Percentiles rank a stretch among this genome's conserved stretches.
phyloP scores from a whole-genome alignment of 2,113 vertebrate species.

The Cinclus mexicanus region DNA sequence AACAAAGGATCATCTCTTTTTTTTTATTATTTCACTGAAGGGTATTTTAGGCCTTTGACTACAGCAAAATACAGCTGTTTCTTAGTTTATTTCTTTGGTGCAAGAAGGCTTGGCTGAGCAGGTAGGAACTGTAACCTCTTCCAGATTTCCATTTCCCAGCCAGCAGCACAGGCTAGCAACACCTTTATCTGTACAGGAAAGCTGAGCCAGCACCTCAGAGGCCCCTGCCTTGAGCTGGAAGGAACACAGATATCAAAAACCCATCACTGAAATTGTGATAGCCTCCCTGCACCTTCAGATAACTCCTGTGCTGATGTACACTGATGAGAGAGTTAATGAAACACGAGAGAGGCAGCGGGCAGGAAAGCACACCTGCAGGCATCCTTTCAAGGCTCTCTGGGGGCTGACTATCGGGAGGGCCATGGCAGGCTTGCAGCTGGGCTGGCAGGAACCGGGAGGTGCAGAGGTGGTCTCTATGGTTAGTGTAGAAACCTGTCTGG shows the following conservation, averaged over 20 bases:
- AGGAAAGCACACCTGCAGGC: constrained; percentile 62
- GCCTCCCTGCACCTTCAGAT: constrained; percentile 15
- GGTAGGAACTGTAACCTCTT: neutral
- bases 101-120: neutral
- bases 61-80: neutral
- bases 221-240: neutral
- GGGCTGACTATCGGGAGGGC: neutral
- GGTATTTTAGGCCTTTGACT: neutral
- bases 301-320: neutral
- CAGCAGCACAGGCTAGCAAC: neutral
- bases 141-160: neutral
- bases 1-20: neutral
- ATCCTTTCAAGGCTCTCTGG: neutral
- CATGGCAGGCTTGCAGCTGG: constrained; percentile 1
- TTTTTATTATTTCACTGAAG: neutral
- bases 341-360: neutral
- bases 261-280: neutral
- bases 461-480: constrained; percentile 41
- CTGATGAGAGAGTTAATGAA: constrained; percentile 49
- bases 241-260: neutral
- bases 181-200: constrained; percentile 40
- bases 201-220: neutral
- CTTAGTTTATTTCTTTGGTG: neutral
- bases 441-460: constrained; percentile 31
- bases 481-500: constrained; percentile 38